Evolutionary conservation across 1,140 invertebrate species (phyloP), one percentile per base, ranked within the genome.

Genomic region (Listronotus oregonensis): DNA sequence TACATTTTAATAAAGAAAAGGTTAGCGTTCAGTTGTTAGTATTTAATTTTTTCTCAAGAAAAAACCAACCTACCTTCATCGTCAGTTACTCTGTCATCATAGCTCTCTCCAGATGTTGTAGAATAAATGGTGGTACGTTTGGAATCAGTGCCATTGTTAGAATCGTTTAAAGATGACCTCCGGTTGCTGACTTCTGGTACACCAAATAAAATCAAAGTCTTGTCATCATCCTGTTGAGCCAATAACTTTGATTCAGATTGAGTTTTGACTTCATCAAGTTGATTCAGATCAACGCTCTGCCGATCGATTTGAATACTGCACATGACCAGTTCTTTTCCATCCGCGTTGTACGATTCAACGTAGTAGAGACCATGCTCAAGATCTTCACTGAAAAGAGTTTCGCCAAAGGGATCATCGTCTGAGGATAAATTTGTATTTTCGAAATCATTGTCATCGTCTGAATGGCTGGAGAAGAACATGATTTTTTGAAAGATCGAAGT

Each of bases 341-440:
- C 68, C 17, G 61, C 50, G 37, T 71, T 71, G 50, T 70, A 73
- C 6, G 70, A 55, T 66, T 73, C 72, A 6, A 71, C 39, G 18
- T 70, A 60, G 44, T 52, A 62, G 31, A 67, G n/a, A 7, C 67
- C 69, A n/a, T 65, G 52, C 49, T 69, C 60, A 3, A 66, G 15
- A 3, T 64, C 47, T 10, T 70, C 70, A 39, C 44, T 51, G 37
- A 69, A 65, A 3, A 58, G 31, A 12, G 47, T 71, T 37, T 64
- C 60, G 7, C 65, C 67, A 40, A 73, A 71, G 39, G 54, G 50
- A 34, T 72, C 66, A 9, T 67, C 65, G 11, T 27, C 56, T 32
- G 32, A 10, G 3, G 11, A 10, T 37, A 7, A 37, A 37, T 12
- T 5, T 27, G 9, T 39, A 10, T 55, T 9, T 12, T 31, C 34